Evolutionary conservation across 2,888 invertebrate species (phyloP).

Genomic region (Ischnura elegans): DNA sequence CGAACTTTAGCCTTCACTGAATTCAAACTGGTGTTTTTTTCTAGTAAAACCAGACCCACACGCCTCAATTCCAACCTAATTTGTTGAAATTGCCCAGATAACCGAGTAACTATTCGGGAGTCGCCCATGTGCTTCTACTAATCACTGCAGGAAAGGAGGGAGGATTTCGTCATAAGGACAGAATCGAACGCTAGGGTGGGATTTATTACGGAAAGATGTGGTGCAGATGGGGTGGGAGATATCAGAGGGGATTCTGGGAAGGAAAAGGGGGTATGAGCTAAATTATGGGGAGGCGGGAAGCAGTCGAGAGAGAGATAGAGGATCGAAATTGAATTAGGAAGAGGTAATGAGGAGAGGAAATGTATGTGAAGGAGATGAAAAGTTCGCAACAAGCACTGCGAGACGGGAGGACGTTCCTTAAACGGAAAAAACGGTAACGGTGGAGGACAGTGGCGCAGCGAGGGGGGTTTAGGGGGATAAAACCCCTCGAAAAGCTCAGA

Average conservation of each 20-base stretch:
- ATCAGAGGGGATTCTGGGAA: not conserved
- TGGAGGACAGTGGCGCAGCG: too few relatives aligned
- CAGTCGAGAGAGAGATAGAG: not conserved
- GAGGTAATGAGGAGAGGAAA: not conserved
- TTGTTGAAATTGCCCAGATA: not conserved
- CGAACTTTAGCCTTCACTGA: too few relatives aligned
- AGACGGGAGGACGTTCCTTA: too few relatives aligned
- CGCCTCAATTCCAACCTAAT: not conserved
- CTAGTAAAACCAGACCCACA: too few relatives aligned
- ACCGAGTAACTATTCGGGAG: not conserved
- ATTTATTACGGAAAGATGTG: not conserved
- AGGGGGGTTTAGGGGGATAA: too few relatives aligned
- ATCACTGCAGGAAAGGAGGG: not conserved
- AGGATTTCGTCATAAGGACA: not conserved
- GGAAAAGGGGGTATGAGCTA: not conserved
- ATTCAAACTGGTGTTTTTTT: too few relatives aligned
- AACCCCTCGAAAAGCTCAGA: too few relatives aligned
- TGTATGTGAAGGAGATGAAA: not conserved
- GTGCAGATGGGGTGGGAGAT: not conserved
- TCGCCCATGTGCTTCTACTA: not conserved
- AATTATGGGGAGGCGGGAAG: not conserved
- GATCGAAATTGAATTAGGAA: too few relatives aligned
- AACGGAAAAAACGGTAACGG: too few relatives aligned
- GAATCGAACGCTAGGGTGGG: not conserved
- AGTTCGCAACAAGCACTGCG: too few relatives aligned